Base-by-base conservation (phyloP, 2,797 vertebrate species). In the Fringilla coelebs region DNA sequence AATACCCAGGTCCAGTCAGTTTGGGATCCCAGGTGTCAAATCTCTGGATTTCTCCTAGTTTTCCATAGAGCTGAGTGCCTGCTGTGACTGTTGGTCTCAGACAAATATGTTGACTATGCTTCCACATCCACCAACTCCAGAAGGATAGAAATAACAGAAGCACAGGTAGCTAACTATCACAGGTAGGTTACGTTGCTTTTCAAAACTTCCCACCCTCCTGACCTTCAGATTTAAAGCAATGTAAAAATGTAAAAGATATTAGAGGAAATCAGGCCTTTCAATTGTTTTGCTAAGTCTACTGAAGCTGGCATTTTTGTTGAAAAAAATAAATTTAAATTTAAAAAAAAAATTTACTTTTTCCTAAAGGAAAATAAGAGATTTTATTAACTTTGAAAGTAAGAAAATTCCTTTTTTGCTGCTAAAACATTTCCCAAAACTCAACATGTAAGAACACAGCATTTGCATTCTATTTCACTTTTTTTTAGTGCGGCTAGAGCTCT, bases 391-490 rank as follows among this genome's bases (percentile, higher is more conserved):
- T 82, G 32, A 68, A 83, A 73, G 22, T 54, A 63, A 73, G 26
- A 92, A 92, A 95, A 89, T 16, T 63, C 43, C n/a, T 91, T 92
- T 22, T 75, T 91, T 76, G 82, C 72, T 72, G 36, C 54, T 80
- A 89, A 76, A 92, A 66, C n/a, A 79, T 90, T 95, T 95, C 83
- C 84, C 77, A 63, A 87, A 93, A 90, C 81, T 93, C 77, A 82
- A 92, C 70, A 73, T 79, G 54, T 74, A 74, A 87, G 85, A 92
- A 65, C 72, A 92, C 24, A 90, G 78, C 52, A 93, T 95, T 94
- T 94, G 86, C 68, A 87, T 95, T 87, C 74, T 78, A 73, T 73
- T 93, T 93, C 11, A 9, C 29, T 77, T 71, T 60, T 89, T 88
- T 83, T 85, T 49, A 92, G 65, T 71, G 32, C 67, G 90, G 79